Evolutionary conservation across 2,113 vertebrate species (phyloP).

Genomic region (Taurulus bubalis): DNA sequence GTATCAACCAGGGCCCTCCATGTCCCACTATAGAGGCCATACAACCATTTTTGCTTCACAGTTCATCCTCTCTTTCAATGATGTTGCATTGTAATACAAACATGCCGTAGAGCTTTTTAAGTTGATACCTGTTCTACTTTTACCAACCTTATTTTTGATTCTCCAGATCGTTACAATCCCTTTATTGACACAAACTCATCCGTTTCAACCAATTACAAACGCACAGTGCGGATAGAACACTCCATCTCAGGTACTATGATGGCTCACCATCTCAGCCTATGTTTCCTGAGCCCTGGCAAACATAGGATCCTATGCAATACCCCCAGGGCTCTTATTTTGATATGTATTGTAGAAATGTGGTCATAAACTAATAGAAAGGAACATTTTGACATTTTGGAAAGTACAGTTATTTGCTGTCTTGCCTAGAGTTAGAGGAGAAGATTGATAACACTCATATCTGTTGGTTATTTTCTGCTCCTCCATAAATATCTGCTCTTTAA

Average conservation of each 20-base stretch:
- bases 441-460: neutral
- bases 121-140: slow-evolving; percentile 77
- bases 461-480: neutral
- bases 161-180: slow-evolving; percentile 92
- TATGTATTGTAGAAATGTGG: slow-evolving; percentile 43
- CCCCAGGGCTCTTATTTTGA: slow-evolving; percentile 38
- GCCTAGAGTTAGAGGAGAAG: neutral
- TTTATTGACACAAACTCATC: slow-evolving; percentile 90
- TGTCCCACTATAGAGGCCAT: slow-evolving; percentile 25
- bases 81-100: slow-evolving; percentile 59
- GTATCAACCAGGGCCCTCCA: slow-evolving; percentile 13
- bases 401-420: neutral
- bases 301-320: slow-evolving; percentile 71
- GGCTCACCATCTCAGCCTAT: slow-evolving; percentile 83
- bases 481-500: neutral
- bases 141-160: slow-evolving; percentile 86
- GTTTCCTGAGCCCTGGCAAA: slow-evolving; percentile 81
- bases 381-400: slow-evolving; percentile 51
- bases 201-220: slow-evolving; percentile 89
- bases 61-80: slow-evolving; percentile 38
- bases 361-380: slow-evolving; percentile 14
- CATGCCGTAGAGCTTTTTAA: slow-evolving; percentile 66
- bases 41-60: slow-evolving; percentile 28
- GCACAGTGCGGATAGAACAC: slow-evolving; percentile 87
- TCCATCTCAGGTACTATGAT: slow-evolving; percentile 89